These are phyloP conservation scores for Drosophila sp. DNA, from an alignment of 1,140 invertebrate species.

Conservation along the genomic window DNA sequence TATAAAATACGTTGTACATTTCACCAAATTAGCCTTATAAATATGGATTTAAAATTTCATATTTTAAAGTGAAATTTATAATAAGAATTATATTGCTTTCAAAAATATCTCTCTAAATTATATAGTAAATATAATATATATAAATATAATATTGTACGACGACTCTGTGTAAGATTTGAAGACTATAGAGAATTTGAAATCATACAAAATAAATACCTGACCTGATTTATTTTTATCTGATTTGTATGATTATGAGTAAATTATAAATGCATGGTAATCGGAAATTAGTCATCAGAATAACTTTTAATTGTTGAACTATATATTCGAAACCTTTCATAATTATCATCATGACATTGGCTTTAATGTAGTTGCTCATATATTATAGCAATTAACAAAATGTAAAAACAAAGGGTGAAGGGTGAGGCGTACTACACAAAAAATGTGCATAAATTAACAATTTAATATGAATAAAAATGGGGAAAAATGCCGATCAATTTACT, in stretches of 20 bases:
- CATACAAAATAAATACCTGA: no score
- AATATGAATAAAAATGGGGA: slow-evolving; percentile 23
- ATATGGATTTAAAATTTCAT: no score
- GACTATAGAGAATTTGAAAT: no score
- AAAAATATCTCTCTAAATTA: no score
- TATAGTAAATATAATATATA: no score
- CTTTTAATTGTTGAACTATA: neutral
- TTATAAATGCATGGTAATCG: neutral
- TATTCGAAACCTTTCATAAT: neutral
- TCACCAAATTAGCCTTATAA: neutral
- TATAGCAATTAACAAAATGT: slow-evolving; percentile 20
- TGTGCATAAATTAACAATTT: slow-evolving; percentile 73
- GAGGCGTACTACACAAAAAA: slow-evolving; percentile 61
- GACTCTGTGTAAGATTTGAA: no score
- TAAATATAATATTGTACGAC: no score
- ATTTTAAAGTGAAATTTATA: no score
- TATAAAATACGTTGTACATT: neutral
- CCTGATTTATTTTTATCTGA: no score
- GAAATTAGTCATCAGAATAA: neutral
- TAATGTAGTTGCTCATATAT: slow-evolving; percentile 46
- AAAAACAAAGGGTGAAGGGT: neutral
- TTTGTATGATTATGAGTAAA: neutral
- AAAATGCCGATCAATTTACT: slow-evolving; percentile 64
- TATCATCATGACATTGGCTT: neutral
- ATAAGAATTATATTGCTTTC: no score